A percentile compares a stretch with the other conserved stretches of the same genome.
These are phyloP conservation scores for Plagodis pulveraria DNA, from an alignment of 2,888 invertebrate genomes.

Conservation along the genomic window DNA sequence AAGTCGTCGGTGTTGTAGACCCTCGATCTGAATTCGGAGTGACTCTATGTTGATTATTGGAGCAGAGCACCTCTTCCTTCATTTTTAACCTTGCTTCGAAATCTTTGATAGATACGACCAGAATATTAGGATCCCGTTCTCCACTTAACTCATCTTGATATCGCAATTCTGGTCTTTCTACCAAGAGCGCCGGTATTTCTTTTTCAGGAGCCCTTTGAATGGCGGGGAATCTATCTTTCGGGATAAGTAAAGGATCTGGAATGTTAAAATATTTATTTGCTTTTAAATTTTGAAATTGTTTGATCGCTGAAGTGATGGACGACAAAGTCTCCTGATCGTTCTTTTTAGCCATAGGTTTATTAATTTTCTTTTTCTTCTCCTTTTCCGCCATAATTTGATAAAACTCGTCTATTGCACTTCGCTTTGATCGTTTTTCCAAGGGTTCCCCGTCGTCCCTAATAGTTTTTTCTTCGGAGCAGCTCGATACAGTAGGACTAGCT, in stretches of 20 bases:
- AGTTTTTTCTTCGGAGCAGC: constrained; percentile 89
- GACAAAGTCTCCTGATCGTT: constrained; percentile 77
- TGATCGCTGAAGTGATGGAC: constrained; percentile 80
- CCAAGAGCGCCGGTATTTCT: constrained; percentile 90
- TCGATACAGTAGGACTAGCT: constrained; percentile 90
- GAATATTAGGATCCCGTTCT: constrained; percentile 89
- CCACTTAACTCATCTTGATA: constrained; percentile 75
- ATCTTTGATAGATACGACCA: constrained; percentile 89
- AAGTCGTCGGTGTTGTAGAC: constrained; percentile 38
- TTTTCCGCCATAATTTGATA: constrained; percentile 64
- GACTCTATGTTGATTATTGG: background rate
- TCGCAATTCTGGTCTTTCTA: constrained; percentile 91
- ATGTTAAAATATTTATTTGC: constrained; percentile 88
- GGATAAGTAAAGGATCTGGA: constrained; percentile 93
- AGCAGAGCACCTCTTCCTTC: constrained; percentile 3
- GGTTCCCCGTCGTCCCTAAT: constrained; percentile 80
- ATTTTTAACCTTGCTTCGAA: constrained; percentile 83
- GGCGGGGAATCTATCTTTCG: constrained; percentile 89
- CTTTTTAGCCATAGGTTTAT: constrained; percentile 51
- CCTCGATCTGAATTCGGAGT: constrained; percentile 8
- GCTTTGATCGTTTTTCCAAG: constrained; percentile 70
- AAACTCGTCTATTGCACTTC: constrained; percentile 65
- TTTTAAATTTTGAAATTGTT: constrained; percentile 89
- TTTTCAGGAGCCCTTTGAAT: constrained; percentile 89
- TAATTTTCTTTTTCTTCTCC: constrained; percentile 54